phyloP scores from a whole-genome alignment of 2,113 vertebrate species.

The Verasper variegatus region DNA sequence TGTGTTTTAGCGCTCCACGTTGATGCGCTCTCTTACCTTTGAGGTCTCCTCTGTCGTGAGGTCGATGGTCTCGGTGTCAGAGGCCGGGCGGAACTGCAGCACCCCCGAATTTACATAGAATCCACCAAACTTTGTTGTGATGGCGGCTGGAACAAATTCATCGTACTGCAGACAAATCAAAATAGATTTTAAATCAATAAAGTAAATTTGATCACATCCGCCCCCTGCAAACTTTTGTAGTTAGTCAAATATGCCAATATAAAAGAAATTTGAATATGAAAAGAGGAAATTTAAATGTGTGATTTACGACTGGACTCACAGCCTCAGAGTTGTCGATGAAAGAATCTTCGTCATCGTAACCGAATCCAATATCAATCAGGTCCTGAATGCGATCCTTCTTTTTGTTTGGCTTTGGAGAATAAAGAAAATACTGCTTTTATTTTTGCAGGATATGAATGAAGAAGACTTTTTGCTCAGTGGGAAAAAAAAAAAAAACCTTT shows the following conservation, averaged over 20 bases:
- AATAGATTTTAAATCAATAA: not conserved
- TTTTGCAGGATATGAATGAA: not conserved
- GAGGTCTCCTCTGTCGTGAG: slow-evolving; percentile 81
- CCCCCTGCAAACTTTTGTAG: not conserved
- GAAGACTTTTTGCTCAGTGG: too few relatives aligned
- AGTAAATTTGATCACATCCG: not conserved
- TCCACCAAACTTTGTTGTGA: slow-evolving; percentile 93
- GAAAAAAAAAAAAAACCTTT: too few relatives aligned
- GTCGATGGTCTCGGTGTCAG: slow-evolving; percentile 85
- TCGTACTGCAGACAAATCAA: slow-evolving; percentile 85
- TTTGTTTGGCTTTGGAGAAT: slow-evolving; percentile 76
- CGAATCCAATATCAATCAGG: slow-evolving; percentile 94
- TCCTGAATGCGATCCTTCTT: slow-evolving; percentile 92
- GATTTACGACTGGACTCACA: slow-evolving; percentile 80
- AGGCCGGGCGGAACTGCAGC: slow-evolving; percentile 90
- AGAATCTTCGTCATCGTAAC: slow-evolving; percentile 95
- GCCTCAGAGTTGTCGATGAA: slow-evolving; percentile 99
- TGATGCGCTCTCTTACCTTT: slow-evolving; percentile 80
- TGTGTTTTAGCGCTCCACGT: not conserved
- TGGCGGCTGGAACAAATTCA: slow-evolving; percentile 93
- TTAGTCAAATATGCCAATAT: too few relatives aligned
- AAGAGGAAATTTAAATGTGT: not conserved
- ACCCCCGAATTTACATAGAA: slow-evolving; percentile 96
- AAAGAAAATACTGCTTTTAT: not conserved
- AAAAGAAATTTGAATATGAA: not conserved